These are phyloP conservation scores for Acomys russatus DNA, from an alignment of 2,797 vertebrate species.

Conservation along the genomic window DNA sequence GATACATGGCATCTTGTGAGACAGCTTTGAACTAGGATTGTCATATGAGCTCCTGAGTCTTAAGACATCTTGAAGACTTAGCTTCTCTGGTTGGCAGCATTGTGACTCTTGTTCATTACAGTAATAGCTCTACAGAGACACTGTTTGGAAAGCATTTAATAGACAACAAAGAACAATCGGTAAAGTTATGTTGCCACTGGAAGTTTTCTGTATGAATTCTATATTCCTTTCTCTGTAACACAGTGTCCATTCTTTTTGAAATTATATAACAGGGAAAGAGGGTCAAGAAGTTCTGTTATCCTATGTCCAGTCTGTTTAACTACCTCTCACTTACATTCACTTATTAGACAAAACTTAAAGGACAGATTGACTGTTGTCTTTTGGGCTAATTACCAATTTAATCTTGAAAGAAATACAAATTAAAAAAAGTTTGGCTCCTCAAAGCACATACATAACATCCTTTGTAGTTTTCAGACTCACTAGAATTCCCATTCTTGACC, in stretches of 20 bases:
- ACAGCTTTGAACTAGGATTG: neutral
- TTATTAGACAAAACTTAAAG: neutral
- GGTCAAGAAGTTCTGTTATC: neutral
- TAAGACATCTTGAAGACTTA: neutral
- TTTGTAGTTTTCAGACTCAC: neutral
- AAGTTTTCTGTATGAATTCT: neutral
- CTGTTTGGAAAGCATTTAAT: neutral
- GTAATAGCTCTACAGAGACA: neutral
- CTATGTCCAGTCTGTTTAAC: neutral
- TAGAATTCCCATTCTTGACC: neutral
- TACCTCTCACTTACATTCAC: neutral
- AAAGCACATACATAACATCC: neutral
- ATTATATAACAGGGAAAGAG: neutral
- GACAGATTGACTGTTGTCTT: neutral
- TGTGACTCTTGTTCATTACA: neutral
- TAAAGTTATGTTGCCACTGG: neutral
- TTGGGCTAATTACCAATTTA: neutral
- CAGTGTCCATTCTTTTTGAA: neutral
- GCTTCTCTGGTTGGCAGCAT: neutral
- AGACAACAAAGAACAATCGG: neutral
- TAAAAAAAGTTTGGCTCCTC: no score
- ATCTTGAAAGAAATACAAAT: constrained; percentile 31
- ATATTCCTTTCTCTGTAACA: neutral
- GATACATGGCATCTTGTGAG: neutral
- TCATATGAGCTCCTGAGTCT: neutral